Evolutionary conservation across 2,113 vertebrate genomes (phyloP).

Genomic region (Apus apus): DNA sequence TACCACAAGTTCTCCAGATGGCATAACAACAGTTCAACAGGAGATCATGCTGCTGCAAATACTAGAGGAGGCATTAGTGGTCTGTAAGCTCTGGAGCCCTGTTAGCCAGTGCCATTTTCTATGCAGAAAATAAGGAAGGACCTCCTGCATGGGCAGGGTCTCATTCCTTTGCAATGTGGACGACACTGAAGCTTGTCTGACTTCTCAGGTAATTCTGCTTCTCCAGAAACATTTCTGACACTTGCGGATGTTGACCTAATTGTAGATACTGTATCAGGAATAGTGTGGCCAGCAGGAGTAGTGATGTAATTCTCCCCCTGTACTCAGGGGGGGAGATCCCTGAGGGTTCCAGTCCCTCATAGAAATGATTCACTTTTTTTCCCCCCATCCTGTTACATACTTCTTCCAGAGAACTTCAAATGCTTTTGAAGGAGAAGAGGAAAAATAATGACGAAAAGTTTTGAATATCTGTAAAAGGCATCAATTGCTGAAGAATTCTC

Average conservation of each 20-base stretch:
- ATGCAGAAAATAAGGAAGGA: neutral
- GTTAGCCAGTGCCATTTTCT: neutral
- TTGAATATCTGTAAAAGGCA: neutral
- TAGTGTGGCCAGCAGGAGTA: too few species aligned
- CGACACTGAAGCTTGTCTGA: neutral
- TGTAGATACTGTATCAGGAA: neutral
- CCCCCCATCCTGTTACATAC: neutral
- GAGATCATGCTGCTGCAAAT: neutral
- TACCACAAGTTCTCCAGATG: constrained; percentile 46
- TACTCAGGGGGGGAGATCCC: too few species aligned
- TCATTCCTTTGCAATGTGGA: neutral
- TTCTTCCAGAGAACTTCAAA: neutral
- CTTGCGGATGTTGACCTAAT: neutral
- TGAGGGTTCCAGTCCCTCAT: neutral
- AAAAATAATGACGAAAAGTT: neutral
- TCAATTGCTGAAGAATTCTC: neutral
- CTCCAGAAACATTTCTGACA: neutral
- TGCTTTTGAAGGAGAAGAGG: neutral
- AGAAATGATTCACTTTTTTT: neutral
- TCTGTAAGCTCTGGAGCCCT: neutral
- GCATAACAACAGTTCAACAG: neutral
- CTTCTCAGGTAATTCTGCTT: neutral
- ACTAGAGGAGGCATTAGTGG: neutral
- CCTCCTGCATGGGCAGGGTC: neutral
- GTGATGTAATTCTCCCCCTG: too few species aligned